These are phyloP conservation scores for Harpagoxenus sublaevis DNA, from an alignment of 2,888 invertebrate genomes.

Conservation along the genomic window DNA sequence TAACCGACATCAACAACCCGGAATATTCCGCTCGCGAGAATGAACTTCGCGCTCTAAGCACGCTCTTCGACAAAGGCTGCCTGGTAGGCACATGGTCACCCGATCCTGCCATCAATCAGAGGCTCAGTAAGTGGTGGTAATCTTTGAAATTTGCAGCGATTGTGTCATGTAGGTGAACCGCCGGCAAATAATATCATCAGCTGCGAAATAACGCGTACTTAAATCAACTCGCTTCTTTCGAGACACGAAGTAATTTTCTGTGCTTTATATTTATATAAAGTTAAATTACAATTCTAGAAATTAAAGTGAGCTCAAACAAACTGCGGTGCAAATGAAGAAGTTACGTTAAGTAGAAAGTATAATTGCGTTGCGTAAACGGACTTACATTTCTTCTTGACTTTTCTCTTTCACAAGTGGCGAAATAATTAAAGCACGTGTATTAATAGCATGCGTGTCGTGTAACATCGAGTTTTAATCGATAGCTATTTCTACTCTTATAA, in stretches of 20 bases:
- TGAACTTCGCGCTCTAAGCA: slow-evolving; percentile 93
- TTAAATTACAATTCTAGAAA: not conserved
- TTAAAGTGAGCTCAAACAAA: not conserved
- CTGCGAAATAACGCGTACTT: not conserved
- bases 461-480: not conserved
- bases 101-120: slow-evolving; percentile 90
- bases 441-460: not conserved
- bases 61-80: slow-evolving; percentile 94
- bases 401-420: not conserved
- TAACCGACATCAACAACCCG: slow-evolving; percentile 90
- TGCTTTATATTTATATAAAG: not conserved
- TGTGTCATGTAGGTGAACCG: not conserved
- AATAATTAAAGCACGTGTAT: not conserved
- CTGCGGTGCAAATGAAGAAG: not conserved
- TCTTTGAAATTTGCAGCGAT: slow-evolving; percentile 25
- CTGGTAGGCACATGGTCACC: slow-evolving; percentile 95
- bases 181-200: slow-evolving; percentile 9
- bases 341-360: slow-evolving; percentile 27
- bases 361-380: slow-evolving; percentile 7
- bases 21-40: slow-evolving; percentile 92
- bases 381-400: not conserved
- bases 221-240: not conserved
- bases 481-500: not conserved
- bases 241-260: not conserved
- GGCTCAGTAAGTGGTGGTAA: slow-evolving; percentile 89